Conservation (phyloP, 2,888 invertebrate species). For the Troides oblongomaculatus region DNA sequence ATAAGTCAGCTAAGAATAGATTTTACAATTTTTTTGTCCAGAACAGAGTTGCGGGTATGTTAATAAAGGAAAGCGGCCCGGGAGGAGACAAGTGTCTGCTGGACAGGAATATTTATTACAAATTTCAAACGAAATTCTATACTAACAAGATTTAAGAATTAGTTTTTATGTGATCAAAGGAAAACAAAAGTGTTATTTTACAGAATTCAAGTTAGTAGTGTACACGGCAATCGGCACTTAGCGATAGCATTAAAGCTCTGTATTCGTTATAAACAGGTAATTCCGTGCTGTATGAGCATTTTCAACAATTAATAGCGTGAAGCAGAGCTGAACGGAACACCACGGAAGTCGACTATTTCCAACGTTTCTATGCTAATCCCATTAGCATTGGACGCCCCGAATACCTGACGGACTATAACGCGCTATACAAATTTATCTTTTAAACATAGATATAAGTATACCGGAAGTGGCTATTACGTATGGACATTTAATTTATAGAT, state of each 20-base stretch:
- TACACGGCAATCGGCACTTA: constrained; percentile 33
- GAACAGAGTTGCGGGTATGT: too few species aligned
- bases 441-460: constrained; percentile 3
- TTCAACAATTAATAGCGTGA: constrained; percentile 48
- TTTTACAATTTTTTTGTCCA: too few species aligned
- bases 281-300: constrained; percentile 30
- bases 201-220: constrained; percentile 31
- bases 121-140: too few species aligned
- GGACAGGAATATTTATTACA: too few species aligned
- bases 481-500: not conserved
- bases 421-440: constrained; percentile 19
- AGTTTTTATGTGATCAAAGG: not conserved
- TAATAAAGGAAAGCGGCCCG: too few species aligned
- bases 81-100: too few species aligned
- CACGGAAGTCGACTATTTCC: constrained; percentile 50
- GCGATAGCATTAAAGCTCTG: constrained; percentile 35
- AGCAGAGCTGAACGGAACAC: constrained; percentile 60
- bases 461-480: not conserved
- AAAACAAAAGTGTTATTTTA: constrained; percentile 35
- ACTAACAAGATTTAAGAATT: too few species aligned
- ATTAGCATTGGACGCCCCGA: constrained; percentile 34
- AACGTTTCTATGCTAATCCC: constrained; percentile 47
- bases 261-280: constrained; percentile 36
- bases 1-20: too few species aligned
- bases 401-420: constrained; percentile 21